A percentile compares a stretch with the other conserved stretches of the same genome.
Conservation (phyloP, 2,113 vertebrate species). For the Panthera uncia region DNA sequence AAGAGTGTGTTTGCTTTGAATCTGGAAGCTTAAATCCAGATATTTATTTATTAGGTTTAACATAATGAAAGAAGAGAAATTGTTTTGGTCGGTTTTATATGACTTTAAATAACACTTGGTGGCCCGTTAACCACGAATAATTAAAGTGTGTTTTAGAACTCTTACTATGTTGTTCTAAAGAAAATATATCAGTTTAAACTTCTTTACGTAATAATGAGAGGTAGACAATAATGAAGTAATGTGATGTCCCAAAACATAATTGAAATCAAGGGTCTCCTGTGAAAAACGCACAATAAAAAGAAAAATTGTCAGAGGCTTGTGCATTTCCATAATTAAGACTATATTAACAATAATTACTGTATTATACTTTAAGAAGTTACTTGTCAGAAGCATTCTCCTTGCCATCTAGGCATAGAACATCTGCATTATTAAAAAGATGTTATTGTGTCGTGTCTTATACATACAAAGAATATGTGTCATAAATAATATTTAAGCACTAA, state of each 20-base stretch:
- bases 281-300: not conserved
- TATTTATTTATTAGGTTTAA: not conserved
- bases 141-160: not conserved
- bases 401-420: not conserved
- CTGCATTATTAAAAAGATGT: not conserved
- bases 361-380: slow-evolving; percentile 20
- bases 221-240: slow-evolving; percentile 30
- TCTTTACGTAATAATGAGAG: not conserved
- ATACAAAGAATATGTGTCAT: not conserved
- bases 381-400: not conserved
- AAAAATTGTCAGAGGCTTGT: slow-evolving; percentile 13
- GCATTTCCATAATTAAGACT: not conserved
- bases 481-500: not conserved
- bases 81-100: not conserved
- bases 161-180: not conserved
- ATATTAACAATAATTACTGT: not conserved
- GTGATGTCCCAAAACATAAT: not conserved
- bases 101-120: not conserved
- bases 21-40: slow-evolving; percentile 16
- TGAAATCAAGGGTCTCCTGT: not conserved
- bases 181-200: not conserved
- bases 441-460: not conserved
- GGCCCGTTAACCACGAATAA: not conserved
- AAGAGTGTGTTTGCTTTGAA: slow-evolving; percentile 12
- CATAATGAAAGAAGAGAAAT: not conserved